Base-by-base conservation (phyloP, 2,888 invertebrate genomes). In the Melipona bicolor region DNA sequence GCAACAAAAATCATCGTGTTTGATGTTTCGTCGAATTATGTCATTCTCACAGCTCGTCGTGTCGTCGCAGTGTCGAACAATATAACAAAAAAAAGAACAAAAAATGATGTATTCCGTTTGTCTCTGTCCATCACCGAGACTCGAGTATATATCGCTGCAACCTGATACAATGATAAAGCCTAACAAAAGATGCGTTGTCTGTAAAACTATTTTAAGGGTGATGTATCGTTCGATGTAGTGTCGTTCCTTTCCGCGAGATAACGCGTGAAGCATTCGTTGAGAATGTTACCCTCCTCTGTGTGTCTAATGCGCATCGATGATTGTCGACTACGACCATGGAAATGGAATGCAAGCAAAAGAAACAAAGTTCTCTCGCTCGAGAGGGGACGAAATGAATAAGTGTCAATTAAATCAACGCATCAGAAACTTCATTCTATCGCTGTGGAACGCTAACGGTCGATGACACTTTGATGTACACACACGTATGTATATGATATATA, bases 361-460 rank as follows among this genome's bases (percentile, higher is more conserved):
- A 43, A 43, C 43, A 43, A 43, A 9, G 43, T 43, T 9, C 43
- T 36, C 17, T 24, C 43, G 17, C 17, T 64, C 15, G 21, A 13
- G 17, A 65, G 49, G 19, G 5, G 27, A 71, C 21, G 21, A 19
- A n/a, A 54, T 59, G 27, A 83, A 71, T 78, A 88, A 84, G 87
- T 85, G 92, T 92, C 92, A 92, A 92, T 92, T 91, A 92, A 88
- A 90, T 77, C 70, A 80, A 69, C 36, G 56, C 80, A 79, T 77
- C 65, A 50, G 59, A 74, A 56, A 62, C 54, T 71, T 49, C 70
- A 61, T 75, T 74, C 49, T 59, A 65, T 78, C 59, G 21, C 59
- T 59, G 52, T 68, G 43, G 19, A 54, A 69, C n/a, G n/a, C 61
- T 49, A 43, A 68, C 78, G 67, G 59, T 49, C 78, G 71, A 68